Base-by-base conservation (phyloP, 2,797 vertebrate genomes). In the Poeciliopsis infans region DNA sequence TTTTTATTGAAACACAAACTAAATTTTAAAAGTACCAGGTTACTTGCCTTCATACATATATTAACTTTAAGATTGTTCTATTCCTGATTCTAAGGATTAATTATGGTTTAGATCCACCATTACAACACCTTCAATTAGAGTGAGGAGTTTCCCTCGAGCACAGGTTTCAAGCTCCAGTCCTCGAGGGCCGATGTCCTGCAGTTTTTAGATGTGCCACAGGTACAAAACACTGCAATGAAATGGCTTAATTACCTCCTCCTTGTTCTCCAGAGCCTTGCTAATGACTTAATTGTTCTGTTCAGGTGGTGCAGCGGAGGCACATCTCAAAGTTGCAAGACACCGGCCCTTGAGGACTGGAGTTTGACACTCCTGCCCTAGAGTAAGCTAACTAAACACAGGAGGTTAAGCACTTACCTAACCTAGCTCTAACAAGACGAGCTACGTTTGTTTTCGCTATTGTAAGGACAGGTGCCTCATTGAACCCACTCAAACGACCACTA, bases 341-440 rank as follows among this genome's bases (percentile, higher is more conserved):
- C 1, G 47, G 18, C 47, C 47, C 5, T 49, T 49, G 16, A 49
- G 47, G 47, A 49, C 47, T 49, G 5, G 47, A 49, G 47, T 49
- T 49, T 18, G 16, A 49, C 47, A 18, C 16, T 6, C 47, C 1
- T 20, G 47, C 2, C 15, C 49, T 51, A 51, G 18, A 53, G 23
- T 8, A 53, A 68, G 64, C 64, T 68, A 68, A 41, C 61, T 20
- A 64, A 23, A 66, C 28, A 7, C 15, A 18, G 59, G 13, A 28
- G 28, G 28, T 66, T 66, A 66, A 10, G 8, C 15, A n/a, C 23
- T 43, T 3, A 39, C 18, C 61, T 20, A 16, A 47, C 23, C 39
- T 10, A 8, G 5, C 25, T 43, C 89, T 91, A 91, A 88, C 77
- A 70, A 53, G 36, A 73, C 70, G 25, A 86, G 79, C 79, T 78